Evolutionary conservation across 2,888 invertebrate genomes (phyloP).

Genomic region (Epistrophe grossulariae): DNA sequence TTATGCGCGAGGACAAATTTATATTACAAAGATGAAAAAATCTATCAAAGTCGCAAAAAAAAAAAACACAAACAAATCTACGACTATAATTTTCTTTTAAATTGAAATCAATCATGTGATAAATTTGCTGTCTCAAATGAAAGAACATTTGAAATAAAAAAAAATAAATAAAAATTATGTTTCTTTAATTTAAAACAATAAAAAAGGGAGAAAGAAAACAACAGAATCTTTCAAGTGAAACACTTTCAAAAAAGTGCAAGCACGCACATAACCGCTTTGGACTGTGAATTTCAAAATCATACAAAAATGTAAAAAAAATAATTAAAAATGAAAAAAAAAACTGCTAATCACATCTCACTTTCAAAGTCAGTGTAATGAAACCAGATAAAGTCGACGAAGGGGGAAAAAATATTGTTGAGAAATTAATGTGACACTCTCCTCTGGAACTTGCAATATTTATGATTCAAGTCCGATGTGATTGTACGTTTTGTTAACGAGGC

Average conservation of each 20-base stretch:
- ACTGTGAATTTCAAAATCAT: slow-evolving; percentile 46
- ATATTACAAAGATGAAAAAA: not conserved
- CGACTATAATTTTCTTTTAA: slow-evolving; percentile 1
- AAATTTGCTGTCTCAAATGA: slow-evolving; percentile 12
- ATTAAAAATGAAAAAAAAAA: not conserved
- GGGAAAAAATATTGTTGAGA: slow-evolving; percentile 28
- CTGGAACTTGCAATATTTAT: slow-evolving; percentile 28
- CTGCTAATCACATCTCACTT: slow-evolving; percentile 67
- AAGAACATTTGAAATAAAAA: slow-evolving; percentile 15
- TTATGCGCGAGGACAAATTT: slow-evolving; percentile 11
- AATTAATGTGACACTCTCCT: slow-evolving; percentile 47
- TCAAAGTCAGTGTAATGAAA: slow-evolving; percentile 62
- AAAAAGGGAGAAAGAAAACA: not conserved
- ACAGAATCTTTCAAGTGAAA: slow-evolving; percentile 57
- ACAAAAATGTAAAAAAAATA: not conserved
- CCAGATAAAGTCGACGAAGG: slow-evolving; percentile 43
- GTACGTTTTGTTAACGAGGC: no score
- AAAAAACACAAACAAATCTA: not conserved
- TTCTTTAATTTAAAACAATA: slow-evolving; percentile 40
- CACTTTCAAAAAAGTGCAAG: slow-evolving; percentile 51
- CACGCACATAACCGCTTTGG: slow-evolving; percentile 39
- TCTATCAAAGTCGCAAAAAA: not conserved
- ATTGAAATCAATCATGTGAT: slow-evolving; percentile 37
- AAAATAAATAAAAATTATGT: slow-evolving; percentile 3
- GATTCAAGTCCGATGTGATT: slow-evolving; percentile 32